Evolutionary conservation across 1,140 invertebrate genomes (phyloP), one percentile per base, ranked within the genome.

Genomic region (Thalassaphorura encarpata): DNA sequence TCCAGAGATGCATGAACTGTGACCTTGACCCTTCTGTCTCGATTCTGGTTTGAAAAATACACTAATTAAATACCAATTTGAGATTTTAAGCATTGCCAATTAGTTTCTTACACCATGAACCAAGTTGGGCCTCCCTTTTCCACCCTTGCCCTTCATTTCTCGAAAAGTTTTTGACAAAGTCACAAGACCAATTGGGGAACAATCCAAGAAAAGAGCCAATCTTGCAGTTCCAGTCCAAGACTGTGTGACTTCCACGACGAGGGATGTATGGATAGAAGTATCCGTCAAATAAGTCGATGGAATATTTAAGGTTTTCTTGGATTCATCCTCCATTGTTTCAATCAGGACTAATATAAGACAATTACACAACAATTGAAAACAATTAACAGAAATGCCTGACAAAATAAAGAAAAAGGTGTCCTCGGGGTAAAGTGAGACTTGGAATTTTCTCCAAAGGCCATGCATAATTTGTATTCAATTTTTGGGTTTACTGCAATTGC

Each of bases 191-290:
- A 77, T 74, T 19, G 73, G 71, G 26, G 68, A 60, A 60, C 80
- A 82, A 59, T 81, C 75, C n/a, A 79, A 68, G 62, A 78, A 80
- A 1, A 82, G 62, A 26, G 76, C 75, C 3, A 77, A 69, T 52
- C 73, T 71, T 3, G 75, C 72, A 13, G 61, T 63, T 8, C 73
- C 71, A 1, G 73, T 72, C 61, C 76, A 71, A 3, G 60, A 67
- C 63, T 81, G 80, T 55, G 76, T 72, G 0, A 82, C 67, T 1
- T 72, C 60, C 13, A 83, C 52, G 5, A 81, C 67, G 2, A 83
- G 58, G 19, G 71, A 77, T 45, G 74, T 73, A 15, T 78, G 71
- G 0, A 73, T 68, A 6, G 73, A 67, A 1, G 72, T 66, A 2
- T 77, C 71, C 23, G 72, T 69, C 13, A 64, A 36, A 21, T 58